Evolutionary conservation across 2,888 invertebrate genomes (phyloP).

Genomic region (Troides oblongomaculatus): DNA sequence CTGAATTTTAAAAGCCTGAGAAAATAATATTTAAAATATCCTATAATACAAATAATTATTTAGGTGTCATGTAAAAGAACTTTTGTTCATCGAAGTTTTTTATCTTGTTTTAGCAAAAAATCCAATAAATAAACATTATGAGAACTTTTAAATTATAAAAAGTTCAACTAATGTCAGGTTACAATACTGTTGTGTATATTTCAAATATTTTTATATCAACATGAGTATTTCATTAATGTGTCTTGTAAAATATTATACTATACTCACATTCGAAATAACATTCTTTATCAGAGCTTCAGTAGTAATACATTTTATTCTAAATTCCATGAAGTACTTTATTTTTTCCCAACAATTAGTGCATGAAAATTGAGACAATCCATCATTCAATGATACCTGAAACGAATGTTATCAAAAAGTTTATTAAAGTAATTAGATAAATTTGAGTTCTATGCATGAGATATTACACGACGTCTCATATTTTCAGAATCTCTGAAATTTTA

Average conservation of each 20-base stretch:
- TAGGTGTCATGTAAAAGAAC: background rate
- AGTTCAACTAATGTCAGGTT: too few species aligned
- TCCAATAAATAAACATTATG: too few species aligned
- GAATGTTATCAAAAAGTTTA: background rate
- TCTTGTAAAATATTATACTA: background rate
- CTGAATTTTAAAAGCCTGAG: constrained; percentile 18
- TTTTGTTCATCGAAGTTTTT: background rate
- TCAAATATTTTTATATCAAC: too few species aligned
- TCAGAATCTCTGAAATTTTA: background rate
- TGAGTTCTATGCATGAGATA: background rate
- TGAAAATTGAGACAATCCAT: constrained; percentile 50
- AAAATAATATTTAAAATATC: background rate
- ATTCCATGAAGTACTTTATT: constrained; percentile 47
- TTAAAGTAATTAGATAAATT: background rate
- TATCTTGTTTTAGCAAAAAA: background rate
- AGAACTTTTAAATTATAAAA: too few species aligned
- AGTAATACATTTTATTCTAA: constrained; percentile 51
- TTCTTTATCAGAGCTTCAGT: constrained; percentile 43
- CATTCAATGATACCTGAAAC: constrained; percentile 47
- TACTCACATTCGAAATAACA: background rate
- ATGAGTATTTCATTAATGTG: background rate
- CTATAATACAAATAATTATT: background rate
- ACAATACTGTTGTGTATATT: too few species aligned
- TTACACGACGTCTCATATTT: background rate
- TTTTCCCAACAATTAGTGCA: constrained; percentile 48